phyloP scores from a whole-genome alignment of 2,888 invertebrate genomes.

The Trichogramma evanescens region DNA sequence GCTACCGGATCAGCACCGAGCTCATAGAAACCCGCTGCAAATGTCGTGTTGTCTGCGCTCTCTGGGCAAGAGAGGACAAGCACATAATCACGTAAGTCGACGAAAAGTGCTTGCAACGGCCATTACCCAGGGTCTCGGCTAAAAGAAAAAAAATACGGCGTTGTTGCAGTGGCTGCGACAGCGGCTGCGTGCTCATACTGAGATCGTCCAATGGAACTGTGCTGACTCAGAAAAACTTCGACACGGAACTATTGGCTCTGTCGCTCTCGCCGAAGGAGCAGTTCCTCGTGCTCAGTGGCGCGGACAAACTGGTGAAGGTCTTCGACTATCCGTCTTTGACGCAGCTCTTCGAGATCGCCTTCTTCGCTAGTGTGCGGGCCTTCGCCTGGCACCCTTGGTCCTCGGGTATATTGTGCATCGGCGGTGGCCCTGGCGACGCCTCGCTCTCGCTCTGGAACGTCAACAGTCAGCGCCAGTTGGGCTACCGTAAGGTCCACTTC shows the following conservation, averaged over 20 bases:
- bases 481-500: constrained; percentile 26
- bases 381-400: constrained; percentile 39
- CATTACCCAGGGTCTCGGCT: no score
- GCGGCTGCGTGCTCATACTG: constrained; percentile 16
- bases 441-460: constrained; percentile 36
- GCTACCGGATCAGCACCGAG: neutral
- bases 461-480: constrained; percentile 24
- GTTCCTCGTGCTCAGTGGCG: constrained; percentile 25
- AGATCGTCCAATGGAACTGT: neutral
- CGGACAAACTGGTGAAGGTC: constrained; percentile 23
- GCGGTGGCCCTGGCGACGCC: constrained; percentile 29
- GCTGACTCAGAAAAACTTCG: constrained; percentile 1
- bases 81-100: constrained; percentile 31
- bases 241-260: constrained; percentile 22
- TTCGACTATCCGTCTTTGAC: constrained; percentile 19
- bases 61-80: constrained; percentile 31
- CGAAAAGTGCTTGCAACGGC: constrained; percentile 25
- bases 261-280: constrained; percentile 30
- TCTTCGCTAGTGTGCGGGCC: constrained; percentile 27
- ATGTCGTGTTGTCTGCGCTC: constrained; percentile 23
- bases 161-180: constrained; percentile 27
- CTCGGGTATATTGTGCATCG: constrained; percentile 33
- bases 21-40: neutral
- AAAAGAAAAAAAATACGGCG: neutral
- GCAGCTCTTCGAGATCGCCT: constrained; percentile 20